A percentile compares a stretch with the other conserved stretches of the same genome.
Conservation (phyloP, 2,888 invertebrate genomes). For the Notodonta ziczac region DNA sequence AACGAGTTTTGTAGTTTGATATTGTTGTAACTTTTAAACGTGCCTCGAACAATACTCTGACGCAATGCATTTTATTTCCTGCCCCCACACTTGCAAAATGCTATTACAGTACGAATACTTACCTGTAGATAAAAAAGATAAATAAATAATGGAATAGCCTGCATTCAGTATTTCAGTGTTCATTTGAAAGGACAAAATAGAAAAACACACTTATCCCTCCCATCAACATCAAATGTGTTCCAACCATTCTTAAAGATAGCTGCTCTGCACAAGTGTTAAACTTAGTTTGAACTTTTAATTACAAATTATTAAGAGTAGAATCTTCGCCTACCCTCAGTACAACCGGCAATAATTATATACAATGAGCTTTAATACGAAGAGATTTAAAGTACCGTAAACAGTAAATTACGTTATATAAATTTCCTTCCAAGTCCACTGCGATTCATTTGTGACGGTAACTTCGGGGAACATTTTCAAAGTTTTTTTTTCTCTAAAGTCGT, state of each 20-base stretch:
- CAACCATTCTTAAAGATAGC: background rate
- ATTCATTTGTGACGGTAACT: constrained; percentile 61
- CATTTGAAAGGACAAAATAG: too few species aligned
- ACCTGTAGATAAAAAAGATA: too few species aligned
- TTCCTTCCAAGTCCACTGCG: constrained; percentile 45
- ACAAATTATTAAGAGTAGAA: constrained; percentile 40
- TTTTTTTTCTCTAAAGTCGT: constrained; percentile 51
- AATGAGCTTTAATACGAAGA: constrained; percentile 55
- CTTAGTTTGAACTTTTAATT: constrained; percentile 39
- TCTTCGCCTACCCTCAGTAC: constrained; percentile 27
- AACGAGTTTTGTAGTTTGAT: too few species aligned
- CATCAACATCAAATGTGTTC: too few species aligned
- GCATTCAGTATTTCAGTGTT: too few species aligned
- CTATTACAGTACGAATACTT: too few species aligned
- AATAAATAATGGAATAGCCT: too few species aligned
- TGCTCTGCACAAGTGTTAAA: constrained; percentile 7
- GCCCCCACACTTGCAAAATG: too few species aligned
- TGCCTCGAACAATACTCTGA: too few species aligned
- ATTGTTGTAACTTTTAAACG: too few species aligned
- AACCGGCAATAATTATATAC: constrained; percentile 50
- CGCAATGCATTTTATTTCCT: too few species aligned
- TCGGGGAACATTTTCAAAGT: constrained; percentile 44
- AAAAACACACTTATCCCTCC: too few species aligned
- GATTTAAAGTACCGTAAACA: constrained; percentile 56
- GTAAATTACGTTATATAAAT: constrained; percentile 59